Conservation (phyloP, 35 echinoderm and acorn worm genomes). For the Holothuria glaberrima region DNA sequence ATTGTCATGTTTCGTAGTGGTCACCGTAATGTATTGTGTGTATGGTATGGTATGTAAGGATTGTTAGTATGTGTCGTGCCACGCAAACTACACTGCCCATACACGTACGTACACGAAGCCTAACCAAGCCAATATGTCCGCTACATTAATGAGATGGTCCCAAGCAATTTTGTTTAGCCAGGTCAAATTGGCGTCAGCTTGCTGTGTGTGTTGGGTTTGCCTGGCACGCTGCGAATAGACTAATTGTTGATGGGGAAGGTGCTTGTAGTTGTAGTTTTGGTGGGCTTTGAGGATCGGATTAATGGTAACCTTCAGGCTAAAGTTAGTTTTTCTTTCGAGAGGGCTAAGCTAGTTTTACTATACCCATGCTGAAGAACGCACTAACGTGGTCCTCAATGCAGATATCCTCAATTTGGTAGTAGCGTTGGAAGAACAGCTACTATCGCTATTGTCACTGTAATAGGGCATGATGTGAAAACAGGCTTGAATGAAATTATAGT, state of each 20-base stretch:
- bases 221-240: conserved; percentile 3
- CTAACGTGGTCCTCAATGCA: too few species aligned
- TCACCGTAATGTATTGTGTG: conserved; percentile 53
- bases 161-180: conserved; percentile 23
- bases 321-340: too few species aligned
- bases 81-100: background rate
- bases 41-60: conserved; percentile 38
- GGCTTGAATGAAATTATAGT: too few species aligned
- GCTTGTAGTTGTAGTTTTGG: background rate
- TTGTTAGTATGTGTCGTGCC: conserved; percentile 40
- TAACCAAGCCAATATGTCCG: conserved; percentile 55
- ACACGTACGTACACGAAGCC: conserved; percentile 17
- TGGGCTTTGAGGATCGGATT: too few species aligned
- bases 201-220: background rate
- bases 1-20: conserved; percentile 60
- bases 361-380: too few species aligned
- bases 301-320: too few species aligned
- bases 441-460: too few species aligned
- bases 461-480: too few species aligned
- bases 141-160: conserved; percentile 46
- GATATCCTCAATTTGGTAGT: too few species aligned
- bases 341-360: too few species aligned
- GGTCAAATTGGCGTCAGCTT: conserved; percentile 40
- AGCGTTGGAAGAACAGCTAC: too few species aligned
- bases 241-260: conserved; percentile 43